Evolutionary conservation across 2,797 vertebrate species (phyloP).

Genomic region (Hephaestus fuliginosus): DNA sequence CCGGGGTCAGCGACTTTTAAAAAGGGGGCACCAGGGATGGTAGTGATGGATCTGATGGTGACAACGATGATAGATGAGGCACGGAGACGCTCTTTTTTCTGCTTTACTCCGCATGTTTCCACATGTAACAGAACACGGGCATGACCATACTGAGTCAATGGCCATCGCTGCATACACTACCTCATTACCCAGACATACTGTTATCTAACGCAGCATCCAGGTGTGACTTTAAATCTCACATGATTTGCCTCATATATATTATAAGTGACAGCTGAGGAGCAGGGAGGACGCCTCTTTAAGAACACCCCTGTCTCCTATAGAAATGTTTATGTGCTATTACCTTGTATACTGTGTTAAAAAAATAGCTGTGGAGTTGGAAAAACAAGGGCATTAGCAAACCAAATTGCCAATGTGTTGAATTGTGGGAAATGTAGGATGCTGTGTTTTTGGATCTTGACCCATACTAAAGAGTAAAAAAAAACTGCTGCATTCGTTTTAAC

Average conservation of each 20-base stretch:
- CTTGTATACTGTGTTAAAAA: not conserved
- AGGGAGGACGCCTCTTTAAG: not conserved
- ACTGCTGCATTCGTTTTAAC: not conserved
- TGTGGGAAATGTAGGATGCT: not conserved
- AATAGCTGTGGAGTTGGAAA: not conserved
- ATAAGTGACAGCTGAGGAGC: not conserved
- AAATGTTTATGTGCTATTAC: not conserved
- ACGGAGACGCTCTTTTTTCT: not conserved
- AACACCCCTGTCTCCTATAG: not conserved
- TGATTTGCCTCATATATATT: slow-evolving; percentile 9
- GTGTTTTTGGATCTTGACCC: not conserved
- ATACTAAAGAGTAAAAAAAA: not conserved
- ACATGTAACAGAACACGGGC: slow-evolving; percentile 7
- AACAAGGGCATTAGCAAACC: not conserved
- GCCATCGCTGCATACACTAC: slow-evolving; percentile 24
- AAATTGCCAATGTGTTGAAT: too few relatives aligned
- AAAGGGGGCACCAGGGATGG: slow-evolving; percentile 25
- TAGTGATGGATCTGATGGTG: slow-evolving; percentile 45
- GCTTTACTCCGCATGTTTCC: not conserved
- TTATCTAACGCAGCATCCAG: slow-evolving; percentile 49
- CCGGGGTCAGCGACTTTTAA: slow-evolving; percentile 36
- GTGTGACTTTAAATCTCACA: slow-evolving; percentile 51
- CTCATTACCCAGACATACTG: slow-evolving; percentile 57
- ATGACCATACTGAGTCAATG: slow-evolving; percentile 36
- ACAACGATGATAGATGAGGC: slow-evolving; percentile 54